phyloP scores from a whole-genome alignment of 2,888 invertebrate genomes.

The Palloptera scutellata region DNA sequence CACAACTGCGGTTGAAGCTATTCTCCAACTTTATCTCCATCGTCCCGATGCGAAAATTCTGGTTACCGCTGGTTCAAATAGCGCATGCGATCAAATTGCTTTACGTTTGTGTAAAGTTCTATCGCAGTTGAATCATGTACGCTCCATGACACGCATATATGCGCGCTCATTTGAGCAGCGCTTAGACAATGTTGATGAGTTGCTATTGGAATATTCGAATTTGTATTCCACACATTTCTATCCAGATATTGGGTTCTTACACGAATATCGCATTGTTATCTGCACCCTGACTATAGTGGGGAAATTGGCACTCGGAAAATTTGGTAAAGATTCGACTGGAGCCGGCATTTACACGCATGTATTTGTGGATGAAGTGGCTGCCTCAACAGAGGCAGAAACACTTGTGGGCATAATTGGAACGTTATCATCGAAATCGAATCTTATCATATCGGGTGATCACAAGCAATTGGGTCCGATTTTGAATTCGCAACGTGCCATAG shows the following conservation, averaged over 20 bases:
- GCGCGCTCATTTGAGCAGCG: slow-evolving; percentile 61
- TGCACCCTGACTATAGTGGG: slow-evolving; percentile 70
- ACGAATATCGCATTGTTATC: slow-evolving; percentile 69
- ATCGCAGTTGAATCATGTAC: slow-evolving; percentile 33
- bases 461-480: slow-evolving; percentile 76
- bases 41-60: slow-evolving; percentile 66
- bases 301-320: slow-evolving; percentile 59
- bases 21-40: slow-evolving; percentile 68
- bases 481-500: slow-evolving; percentile 54
- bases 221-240: slow-evolving; percentile 38
- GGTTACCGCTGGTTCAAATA: slow-evolving; percentile 75
- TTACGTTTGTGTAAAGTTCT: slow-evolving; percentile 60
- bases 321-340: slow-evolving; percentile 37
- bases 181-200: slow-evolving; percentile 52
- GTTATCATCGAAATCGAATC: slow-evolving; percentile 21
- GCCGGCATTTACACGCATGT: slow-evolving; percentile 67
- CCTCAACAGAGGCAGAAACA: slow-evolving; percentile 74
- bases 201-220: slow-evolving; percentile 62
- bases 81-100: slow-evolving; percentile 75
- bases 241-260: slow-evolving; percentile 21
- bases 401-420: slow-evolving; percentile 67
- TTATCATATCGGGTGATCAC: slow-evolving; percentile 70
- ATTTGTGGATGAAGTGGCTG: slow-evolving; percentile 81
- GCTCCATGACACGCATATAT: slow-evolving; percentile 64
- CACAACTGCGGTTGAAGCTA: slow-evolving; percentile 74